Percentiles rank a stretch among this genome's conserved stretches.
Conservation (phyloP, 2,113 vertebrate genomes). For the Columba janthina region DNA sequence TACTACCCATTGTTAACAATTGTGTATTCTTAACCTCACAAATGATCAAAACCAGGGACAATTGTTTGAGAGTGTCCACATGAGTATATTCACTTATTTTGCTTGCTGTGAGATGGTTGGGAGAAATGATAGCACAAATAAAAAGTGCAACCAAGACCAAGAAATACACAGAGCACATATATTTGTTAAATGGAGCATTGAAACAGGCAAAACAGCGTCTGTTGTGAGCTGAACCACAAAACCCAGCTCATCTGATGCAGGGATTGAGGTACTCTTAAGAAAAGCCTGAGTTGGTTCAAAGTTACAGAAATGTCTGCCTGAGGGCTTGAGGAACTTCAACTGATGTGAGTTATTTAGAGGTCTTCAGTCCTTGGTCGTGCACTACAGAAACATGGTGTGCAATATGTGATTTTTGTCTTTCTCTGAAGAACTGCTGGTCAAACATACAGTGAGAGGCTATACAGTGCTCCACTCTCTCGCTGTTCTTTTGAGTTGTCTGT, state of each 20-base stretch:
- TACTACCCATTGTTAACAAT: not conserved
- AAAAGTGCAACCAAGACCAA: not conserved
- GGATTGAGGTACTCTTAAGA: not conserved
- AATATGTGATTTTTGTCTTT: not conserved
- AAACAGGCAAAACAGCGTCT: not conserved
- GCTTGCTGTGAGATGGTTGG: slow-evolving; percentile 5
- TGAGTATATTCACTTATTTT: not conserved
- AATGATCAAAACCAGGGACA: not conserved
- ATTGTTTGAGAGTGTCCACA: not conserved
- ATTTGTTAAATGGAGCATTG: not conserved
- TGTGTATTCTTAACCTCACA: not conserved
- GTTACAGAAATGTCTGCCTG: not conserved
- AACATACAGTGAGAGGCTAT: not conserved
- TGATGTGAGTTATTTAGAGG: not conserved
- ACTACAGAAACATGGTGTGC: not conserved
- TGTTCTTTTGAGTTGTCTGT: not conserved
- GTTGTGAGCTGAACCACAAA: not conserved
- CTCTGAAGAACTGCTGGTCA: not conserved
- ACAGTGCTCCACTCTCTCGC: not conserved
- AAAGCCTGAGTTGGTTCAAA: not conserved
- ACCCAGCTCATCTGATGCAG: not conserved
- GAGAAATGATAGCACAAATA: not conserved
- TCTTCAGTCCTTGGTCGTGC: rapidly evolving
- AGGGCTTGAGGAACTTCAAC: not conserved
- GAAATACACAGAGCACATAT: not conserved